Evolutionary conservation across 2,113 vertebrate species (phyloP).

Genomic region (Spilogale gracilis): DNA sequence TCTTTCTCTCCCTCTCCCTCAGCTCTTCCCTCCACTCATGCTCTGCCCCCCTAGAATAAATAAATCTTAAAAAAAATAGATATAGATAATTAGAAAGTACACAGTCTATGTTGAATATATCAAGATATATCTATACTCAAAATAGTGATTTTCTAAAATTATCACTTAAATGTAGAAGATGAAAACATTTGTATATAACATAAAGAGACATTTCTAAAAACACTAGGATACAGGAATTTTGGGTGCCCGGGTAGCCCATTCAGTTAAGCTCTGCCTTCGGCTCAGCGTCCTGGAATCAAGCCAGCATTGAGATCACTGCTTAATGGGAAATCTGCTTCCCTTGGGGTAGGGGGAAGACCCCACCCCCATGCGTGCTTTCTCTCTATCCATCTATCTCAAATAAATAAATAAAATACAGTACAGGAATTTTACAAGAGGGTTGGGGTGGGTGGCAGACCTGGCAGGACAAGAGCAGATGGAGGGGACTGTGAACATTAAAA

Average conservation of each 20-base stretch:
- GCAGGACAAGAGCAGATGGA: constrained; percentile 79
- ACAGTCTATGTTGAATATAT: not conserved
- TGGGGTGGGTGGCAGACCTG: constrained; percentile 66
- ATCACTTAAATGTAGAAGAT: not conserved
- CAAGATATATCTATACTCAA: not conserved
- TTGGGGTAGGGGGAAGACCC: too few species aligned
- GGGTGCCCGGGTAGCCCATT: not conserved
- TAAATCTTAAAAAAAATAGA: not conserved
- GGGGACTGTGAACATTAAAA: constrained; percentile 72
- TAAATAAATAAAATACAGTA: not conserved
- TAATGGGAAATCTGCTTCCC: not conserved
- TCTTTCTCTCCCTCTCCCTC: not conserved
- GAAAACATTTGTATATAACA: not conserved
- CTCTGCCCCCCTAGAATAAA: not conserved
- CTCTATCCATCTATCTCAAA: not conserved
- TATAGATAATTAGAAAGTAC: not conserved
- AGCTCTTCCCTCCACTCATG: not conserved
- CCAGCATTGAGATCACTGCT: not conserved
- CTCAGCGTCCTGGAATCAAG: not conserved
- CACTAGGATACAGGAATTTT: not conserved
- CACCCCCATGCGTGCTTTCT: too few species aligned
- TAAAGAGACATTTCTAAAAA: not conserved
- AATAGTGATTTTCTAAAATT: not conserved
- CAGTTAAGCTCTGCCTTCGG: not conserved
- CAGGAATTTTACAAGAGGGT: not conserved